Base-by-base conservation (phyloP, 2,113 vertebrate species). In the Bubo blakistoni region DNA sequence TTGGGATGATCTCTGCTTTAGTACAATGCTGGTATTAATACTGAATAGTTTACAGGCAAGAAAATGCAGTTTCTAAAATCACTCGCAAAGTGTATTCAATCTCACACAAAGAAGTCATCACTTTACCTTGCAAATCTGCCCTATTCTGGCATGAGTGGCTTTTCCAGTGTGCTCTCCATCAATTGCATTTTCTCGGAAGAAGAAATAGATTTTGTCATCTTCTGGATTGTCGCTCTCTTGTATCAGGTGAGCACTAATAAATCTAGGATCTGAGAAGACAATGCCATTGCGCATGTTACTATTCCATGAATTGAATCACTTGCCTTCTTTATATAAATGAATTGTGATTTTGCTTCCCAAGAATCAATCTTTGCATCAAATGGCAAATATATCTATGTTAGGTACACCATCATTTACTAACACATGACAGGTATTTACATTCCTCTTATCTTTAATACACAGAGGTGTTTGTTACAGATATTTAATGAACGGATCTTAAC, bases 141-240 rank as follows among this genome's bases (percentile, higher is more conserved):
- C 99, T 78, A 99, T 99, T 88, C 99, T 98, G 95, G 99, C 99
- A 8, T 99, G 99, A 36, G 99, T 99, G 69, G 99, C 99, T 97
- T 99, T 99, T 93, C 99, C 99, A 44, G 98, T 98, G 86, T 99
- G 99, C 84, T 99, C 99, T 76, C 99, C 99, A 79, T 99, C 99
- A 59, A 99, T 99, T 7, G 99, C 99, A 34, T 98, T 99, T 97
- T 99, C 99, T 81, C 99, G 98, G 97, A 99, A 99, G 98, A 99
- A 99, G 97, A 99, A 98, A 97, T 99, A 99, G 80, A 99, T 98
- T 98, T 99, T 99, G 96, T 99, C 99, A 72, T 99, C 99, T 96
- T 99, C 99, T 59, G 99, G 99, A 87, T 99, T 99, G 98, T 99
- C 99, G 3, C 99, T 99, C 96, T 99, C 99, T 49, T 99, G 99